Evolutionary conservation across 2,797 vertebrate species (phyloP), one percentile per base, ranked within the genome.

Genomic region (Amblyraja radiata): DNA sequence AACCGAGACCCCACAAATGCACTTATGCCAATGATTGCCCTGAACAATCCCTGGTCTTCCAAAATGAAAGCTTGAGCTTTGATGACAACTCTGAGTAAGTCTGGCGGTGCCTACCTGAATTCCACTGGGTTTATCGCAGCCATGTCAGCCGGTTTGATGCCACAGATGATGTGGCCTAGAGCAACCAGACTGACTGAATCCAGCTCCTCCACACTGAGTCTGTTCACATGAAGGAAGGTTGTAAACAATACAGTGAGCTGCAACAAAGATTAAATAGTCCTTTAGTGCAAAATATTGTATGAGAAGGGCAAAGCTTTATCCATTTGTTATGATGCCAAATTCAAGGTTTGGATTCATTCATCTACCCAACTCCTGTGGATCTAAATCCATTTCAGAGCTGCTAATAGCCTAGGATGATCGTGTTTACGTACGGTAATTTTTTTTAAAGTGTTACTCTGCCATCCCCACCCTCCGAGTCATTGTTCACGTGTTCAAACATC

Each of bases 111-210:
- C 94, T 94, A 97, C 97, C 97, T 96, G 94, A 97, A 97, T 95
- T 97, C 96, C 25, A 97, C 94, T 1, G 96, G 95, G 80, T 97
- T 97, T 54, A 97, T 96, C 16, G 58, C 94, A 16, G 88, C 95
- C 1, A 97, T 96, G 25, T 96, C 95, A 21, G 95, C 25, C 71
- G 80, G 36, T 90, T 95, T 95, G n/a, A 97, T 96, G 46, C 97
- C 97, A 39, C 97, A 97, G 88, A 97, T 93, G 10, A 97, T 95
- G 94, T 97, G 58, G 77, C 97, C 97, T 94, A 97, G 93, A 0
- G 97, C 96, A 73, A 97, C 96, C 80, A 97, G 94, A 0, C 91
- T 95, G 95, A 96, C 97, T 94, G 97, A 97, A 94, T 96, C 95
- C 3, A 97, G 95, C 94, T 96, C 95, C 91, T 94, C 96, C 10